Conservation (phyloP, 2,113 vertebrate species). For the Lepus americanus region DNA sequence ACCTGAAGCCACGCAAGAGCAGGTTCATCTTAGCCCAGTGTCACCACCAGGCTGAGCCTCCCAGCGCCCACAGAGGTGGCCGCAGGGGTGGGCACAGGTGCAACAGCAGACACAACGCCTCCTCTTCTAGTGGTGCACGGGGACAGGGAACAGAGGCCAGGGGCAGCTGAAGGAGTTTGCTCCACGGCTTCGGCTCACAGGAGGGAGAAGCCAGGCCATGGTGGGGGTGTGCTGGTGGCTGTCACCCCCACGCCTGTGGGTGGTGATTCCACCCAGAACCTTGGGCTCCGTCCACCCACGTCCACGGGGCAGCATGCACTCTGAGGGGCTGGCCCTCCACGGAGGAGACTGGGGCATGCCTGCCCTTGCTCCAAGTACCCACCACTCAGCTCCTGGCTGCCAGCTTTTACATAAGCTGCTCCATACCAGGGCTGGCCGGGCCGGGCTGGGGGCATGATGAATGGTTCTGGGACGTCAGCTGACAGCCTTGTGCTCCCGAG, state of each 20-base stretch:
- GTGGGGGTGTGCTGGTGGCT: not conserved
- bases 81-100: too few relatives aligned
- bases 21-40: not conserved
- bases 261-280: not conserved
- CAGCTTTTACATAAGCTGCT: slow-evolving; percentile 72
- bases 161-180: not conserved
- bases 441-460: slow-evolving; percentile 59
- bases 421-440: not conserved
- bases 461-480: slow-evolving; percentile 71
- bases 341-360: not conserved
- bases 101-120: not conserved
- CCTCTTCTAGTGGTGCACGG: not conserved
- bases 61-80: not conserved
- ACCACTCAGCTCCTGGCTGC: not conserved
- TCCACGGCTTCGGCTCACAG: not conserved
- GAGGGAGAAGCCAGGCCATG: not conserved
- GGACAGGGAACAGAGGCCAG: not conserved
- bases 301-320: not conserved
- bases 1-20: not conserved
- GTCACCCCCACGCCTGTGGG: not conserved
- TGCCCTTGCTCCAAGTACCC: not conserved
- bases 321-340: not conserved
- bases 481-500: slow-evolving; percentile 52
- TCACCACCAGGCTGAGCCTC: not conserved
- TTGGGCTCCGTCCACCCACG: not conserved